These are phyloP conservation scores for Drosophila paramelanica DNA, from an alignment of 2,888 invertebrate genomes.

Conservation along the genomic window DNA sequence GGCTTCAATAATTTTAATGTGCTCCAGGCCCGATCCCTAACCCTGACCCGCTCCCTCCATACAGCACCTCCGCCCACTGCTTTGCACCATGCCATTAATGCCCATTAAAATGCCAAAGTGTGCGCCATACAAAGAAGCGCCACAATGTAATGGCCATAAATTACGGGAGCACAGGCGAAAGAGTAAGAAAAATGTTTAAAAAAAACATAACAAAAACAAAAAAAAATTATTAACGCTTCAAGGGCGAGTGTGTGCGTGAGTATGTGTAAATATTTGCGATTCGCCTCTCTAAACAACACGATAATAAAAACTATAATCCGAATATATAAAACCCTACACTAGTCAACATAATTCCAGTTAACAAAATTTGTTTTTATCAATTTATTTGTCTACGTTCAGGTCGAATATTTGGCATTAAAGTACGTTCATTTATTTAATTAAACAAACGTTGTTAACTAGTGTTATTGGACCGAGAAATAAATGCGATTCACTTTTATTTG, in stretches of 20 bases:
- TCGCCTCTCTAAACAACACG: constrained; percentile 36
- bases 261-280: constrained; percentile 36
- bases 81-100: constrained; percentile 62
- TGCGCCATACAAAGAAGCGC: constrained; percentile 60
- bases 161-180: constrained; percentile 56
- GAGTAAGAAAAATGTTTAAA: constrained; percentile 48
- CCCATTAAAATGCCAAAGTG: constrained; percentile 79
- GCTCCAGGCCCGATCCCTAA: constrained; percentile 25
- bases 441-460: constrained; percentile 11
- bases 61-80: constrained; percentile 7
- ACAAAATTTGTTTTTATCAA: not conserved
- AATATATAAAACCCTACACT: constrained; percentile 51
- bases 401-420: not conserved
- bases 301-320: constrained; percentile 54
- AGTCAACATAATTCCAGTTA: not conserved
- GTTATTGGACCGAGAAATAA: constrained; percentile 56
- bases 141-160: constrained; percentile 74
- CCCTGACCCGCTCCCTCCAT: not conserved
- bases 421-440: not conserved
- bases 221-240: constrained; percentile 69
- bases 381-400: not conserved
- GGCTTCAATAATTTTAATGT: constrained; percentile 79
- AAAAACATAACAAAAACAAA: constrained; percentile 30
- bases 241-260: constrained; percentile 17
- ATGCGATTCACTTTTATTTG: constrained; percentile 42